Percentiles rank a stretch among this genome's conserved stretches.
Evolutionary conservation across 2,888 invertebrate genomes (phyloP).

Genomic region (Torymus tubicola): DNA sequence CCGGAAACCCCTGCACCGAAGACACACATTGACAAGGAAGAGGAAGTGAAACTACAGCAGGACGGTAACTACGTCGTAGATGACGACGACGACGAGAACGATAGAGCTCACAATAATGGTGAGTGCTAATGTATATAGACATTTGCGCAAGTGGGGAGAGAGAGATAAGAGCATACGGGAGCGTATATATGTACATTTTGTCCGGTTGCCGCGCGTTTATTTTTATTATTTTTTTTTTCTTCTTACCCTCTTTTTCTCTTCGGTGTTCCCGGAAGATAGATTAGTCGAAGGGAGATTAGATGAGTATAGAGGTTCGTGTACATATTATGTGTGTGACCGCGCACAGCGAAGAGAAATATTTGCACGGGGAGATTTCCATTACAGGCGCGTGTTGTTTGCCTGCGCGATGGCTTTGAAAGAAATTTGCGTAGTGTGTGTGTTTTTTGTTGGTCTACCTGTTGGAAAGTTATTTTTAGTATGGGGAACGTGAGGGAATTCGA

Average conservation of each 20-base stretch:
- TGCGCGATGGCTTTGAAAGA: too few relatives aligned
- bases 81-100: constrained; percentile 21
- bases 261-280: constrained; percentile 1
- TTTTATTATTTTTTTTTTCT: too few relatives aligned
- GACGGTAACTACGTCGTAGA: neutral
- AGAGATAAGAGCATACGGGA: neutral
- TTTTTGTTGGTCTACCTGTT: too few relatives aligned
- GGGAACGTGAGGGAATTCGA: too few relatives aligned
- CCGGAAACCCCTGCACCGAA: neutral
- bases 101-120: constrained; percentile 35
- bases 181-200: neutral
- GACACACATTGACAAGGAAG: neutral
- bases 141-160: neutral
- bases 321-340: too few relatives aligned
- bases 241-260: too few relatives aligned
- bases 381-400: too few relatives aligned
- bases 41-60: constrained; percentile 3
- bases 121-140: constrained; percentile 1
- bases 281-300: neutral
- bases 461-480: too few relatives aligned
- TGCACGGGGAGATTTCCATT: too few relatives aligned
- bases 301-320: neutral
- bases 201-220: neutral
- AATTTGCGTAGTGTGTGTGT: too few relatives aligned
- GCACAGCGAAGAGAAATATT: too few relatives aligned